These are phyloP conservation scores for Smittia aterrima DNA, from an alignment of 2,888 invertebrate species.

Conservation along the genomic window DNA sequence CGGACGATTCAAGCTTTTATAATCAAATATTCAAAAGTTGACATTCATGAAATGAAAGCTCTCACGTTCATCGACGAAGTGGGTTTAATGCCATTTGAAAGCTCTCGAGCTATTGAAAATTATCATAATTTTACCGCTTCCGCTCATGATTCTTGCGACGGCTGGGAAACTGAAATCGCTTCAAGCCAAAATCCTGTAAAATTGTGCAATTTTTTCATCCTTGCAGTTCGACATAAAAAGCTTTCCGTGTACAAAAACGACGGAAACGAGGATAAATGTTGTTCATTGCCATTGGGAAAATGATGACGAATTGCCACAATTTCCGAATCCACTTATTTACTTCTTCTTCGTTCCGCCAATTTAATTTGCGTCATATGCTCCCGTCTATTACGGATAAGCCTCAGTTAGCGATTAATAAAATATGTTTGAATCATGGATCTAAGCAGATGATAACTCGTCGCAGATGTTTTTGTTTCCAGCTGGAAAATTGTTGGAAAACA, in stretches of 20 bases:
- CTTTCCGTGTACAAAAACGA: not conserved
- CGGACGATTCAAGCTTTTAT: not conserved
- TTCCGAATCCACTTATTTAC: not conserved
- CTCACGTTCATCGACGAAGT: not conserved
- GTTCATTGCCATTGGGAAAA: not conserved
- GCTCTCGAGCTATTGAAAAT: no score
- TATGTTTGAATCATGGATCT: not conserved
- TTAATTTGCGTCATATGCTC: constrained; percentile 7
- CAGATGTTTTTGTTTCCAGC: not conserved
- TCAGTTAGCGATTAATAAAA: not conserved
- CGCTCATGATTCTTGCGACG: not conserved
- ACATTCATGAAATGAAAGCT: not conserved
- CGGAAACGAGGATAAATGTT: not conserved
- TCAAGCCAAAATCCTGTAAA: not conserved
- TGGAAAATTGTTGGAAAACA: not conserved
- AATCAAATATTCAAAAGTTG: not conserved
- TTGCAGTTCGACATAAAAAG: not conserved
- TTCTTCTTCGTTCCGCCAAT: not conserved
- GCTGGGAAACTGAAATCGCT: not conserved
- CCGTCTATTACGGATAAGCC: not conserved
- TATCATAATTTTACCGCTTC: no score
- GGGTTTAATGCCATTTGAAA: not conserved
- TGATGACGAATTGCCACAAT: not conserved
- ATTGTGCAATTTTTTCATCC: not conserved
- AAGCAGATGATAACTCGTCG: not conserved